Evolutionary conservation across 1,140 invertebrate species (phyloP), one percentile per base, ranked within the genome.

Genomic region (Bombus picipes): DNA sequence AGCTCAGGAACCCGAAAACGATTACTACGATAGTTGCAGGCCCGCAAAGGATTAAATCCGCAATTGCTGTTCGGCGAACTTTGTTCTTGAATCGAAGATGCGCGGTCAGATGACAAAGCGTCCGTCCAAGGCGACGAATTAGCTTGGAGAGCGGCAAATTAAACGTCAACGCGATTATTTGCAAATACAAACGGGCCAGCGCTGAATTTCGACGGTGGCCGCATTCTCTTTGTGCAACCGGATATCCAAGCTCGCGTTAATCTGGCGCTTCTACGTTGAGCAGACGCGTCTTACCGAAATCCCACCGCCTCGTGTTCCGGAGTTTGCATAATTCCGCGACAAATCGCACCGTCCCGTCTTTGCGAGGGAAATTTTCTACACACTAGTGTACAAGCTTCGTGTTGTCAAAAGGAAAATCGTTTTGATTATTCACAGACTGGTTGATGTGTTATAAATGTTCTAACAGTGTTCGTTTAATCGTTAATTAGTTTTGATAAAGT

Each of bases 151-250:
- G 78, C 77, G 71, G 74, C 70, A 84, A 90, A 87, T 90, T 90
- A 90, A 90, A 87, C 82, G 87, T 85, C 87, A 90, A 90, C 79
- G 68, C 86, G 78, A 90, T 89, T 89, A 89, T 84, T 82, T 65
- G 68, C 74, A 78, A 78, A 72, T 62, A 83, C 77, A 74, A 70
- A 41, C 77, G 39, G 53, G 32, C 68, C 78, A 57, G 34, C 80
- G 80, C 70, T 68, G 71, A 82, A 90, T 90, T 90, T 90, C 86
- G 88, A 85, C 81, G 78, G 47, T 70, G 77, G 81, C 89, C 81
- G 86, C 74, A 88, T 90, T 90, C 88, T 82, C 88, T 90, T 90
- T 90, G 89, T 89, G 86, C 89, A 80, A 90, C 85, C 77, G 73
- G 77, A 90, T 89, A 89, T 89, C 85, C 85, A 59, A 74, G 86